These are phyloP conservation scores for Calypte anna DNA, from an alignment of 2,113 vertebrate genomes.

Conservation along the genomic window DNA sequence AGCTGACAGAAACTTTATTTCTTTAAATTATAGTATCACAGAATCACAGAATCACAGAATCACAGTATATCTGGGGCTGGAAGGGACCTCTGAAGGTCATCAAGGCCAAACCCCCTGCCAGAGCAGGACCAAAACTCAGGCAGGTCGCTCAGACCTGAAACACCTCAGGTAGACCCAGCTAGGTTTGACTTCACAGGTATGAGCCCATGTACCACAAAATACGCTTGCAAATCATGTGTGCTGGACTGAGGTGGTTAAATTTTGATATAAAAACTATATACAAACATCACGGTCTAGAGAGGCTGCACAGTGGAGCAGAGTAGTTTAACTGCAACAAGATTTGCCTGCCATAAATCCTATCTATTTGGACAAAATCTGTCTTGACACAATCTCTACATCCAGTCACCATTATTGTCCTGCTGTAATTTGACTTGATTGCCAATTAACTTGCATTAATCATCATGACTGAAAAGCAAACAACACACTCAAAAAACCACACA, in stretches of 20 bases:
- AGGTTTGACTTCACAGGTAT: background rate
- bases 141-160: background rate
- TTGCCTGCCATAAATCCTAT: background rate
- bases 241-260: background rate
- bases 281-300: background rate
- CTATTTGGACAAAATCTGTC: slow-evolving; percentile 10
- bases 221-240: background rate
- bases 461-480: slow-evolving; percentile 43
- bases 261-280: background rate
- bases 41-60: background rate
- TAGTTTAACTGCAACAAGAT: background rate
- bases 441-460: slow-evolving; percentile 58
- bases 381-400: background rate
- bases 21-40: background rate
- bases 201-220: background rate
- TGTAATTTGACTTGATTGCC: slow-evolving; percentile 42
- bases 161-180: background rate
- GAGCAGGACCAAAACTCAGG: no score
- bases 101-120: no score
- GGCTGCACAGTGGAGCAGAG: background rate
- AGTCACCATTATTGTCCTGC: background rate
- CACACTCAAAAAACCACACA: background rate
- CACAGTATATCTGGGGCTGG: no score
- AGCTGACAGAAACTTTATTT: background rate
- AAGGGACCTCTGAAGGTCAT: no score